Evolutionary conservation across 2,113 vertebrate genomes (phyloP), one percentile per base, ranked within the genome.

Genomic region (Oncorhynchus kisutch): DNA sequence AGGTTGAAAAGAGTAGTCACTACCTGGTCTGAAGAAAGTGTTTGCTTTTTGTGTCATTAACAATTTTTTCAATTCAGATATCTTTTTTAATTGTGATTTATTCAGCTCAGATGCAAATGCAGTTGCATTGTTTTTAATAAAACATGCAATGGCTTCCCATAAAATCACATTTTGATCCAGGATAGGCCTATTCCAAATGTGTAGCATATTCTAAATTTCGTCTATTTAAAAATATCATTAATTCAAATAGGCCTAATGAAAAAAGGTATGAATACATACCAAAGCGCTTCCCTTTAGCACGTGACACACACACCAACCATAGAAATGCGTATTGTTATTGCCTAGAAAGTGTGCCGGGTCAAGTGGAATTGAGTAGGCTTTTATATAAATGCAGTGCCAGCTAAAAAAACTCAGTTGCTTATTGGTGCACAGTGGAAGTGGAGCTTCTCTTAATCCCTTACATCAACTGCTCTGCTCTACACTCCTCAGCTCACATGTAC

Each of bases 241-340:
- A 54, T 18, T 18, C 51, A 54, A 54, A 54, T 54, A 54, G 16
- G 16, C 51, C 51, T 11, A 62, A 62, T 62, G 59, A 9, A 62
- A n/a, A 62, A 9, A 45, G 2, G 2, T 2, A 45, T 45, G 9
- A 11, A 45, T 45, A 62, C 22, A 24, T 62, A 22, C n/a, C 5
- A 9, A 22, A 62, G n/a, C n/a, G 22, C 59, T 62, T 62, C 20
- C 59, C n/a, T 62, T 24, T 45, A 45, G 9, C 8, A 45, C 9
- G 73, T 82, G 74, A 77, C 68, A 6, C 65, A 78, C 71, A 76
- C 77, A 81, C 89, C 90, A 92, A 89, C 39, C 39, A 45, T 92
- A 84, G 48, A 34, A 39, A n/a, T 39, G 54, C 81, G 66, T 84
- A 87, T 85, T 88, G 81, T 77, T 74, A 82, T 81, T 45, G 39